Evolutionary conservation across 2,888 invertebrate genomes (phyloP), one percentile per base, ranked within the genome.

Genomic region (Cactoblastis cactorum): DNA sequence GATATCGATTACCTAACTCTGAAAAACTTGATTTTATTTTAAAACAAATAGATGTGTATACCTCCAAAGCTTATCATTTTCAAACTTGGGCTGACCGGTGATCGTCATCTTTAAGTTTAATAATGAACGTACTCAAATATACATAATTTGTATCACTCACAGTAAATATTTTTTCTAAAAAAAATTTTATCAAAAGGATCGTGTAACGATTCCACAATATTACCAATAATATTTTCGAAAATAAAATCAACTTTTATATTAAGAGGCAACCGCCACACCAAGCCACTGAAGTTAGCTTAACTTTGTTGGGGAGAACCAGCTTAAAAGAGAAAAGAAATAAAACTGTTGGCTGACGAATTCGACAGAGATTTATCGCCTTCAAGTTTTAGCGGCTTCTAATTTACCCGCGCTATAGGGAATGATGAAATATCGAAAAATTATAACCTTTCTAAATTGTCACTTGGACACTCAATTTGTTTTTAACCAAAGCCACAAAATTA

Each of bases 341-440:
- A 77, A 80, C 69, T 75, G 77, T 76, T 76, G 65, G 69, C 81
- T 80, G 80, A 81, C 77, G 79, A 79, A 79, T 79, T 80, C 77
- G 80, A 81, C 80, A 77, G 73, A 79, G 80, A 81, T 80, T 80
- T 80, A 81, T 80, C 70, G 77, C 80, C 72, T 75, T 62, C 58
- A 68, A 72, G 71, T 77, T 78, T 78, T 74, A 74, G 74, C 74
- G 66, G 69, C 70, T 74, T 69, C 72, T 79, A 79, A 80, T 80
- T 78, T 80, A 78, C 76, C 71, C 71, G 69, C 59, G 28, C 51
- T 53, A 61, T 59, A 47, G 28, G 49, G 49, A 48, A 45, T 41
- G 45, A 48, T 53, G 50, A 55, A 53, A 49, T 50, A 39, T 33
- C 46, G 22, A 49, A 46, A 49, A 15, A 53, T 28, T 18, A 28